Conservation (phyloP, 2,888 invertebrate species). For the Torymus texanus region DNA sequence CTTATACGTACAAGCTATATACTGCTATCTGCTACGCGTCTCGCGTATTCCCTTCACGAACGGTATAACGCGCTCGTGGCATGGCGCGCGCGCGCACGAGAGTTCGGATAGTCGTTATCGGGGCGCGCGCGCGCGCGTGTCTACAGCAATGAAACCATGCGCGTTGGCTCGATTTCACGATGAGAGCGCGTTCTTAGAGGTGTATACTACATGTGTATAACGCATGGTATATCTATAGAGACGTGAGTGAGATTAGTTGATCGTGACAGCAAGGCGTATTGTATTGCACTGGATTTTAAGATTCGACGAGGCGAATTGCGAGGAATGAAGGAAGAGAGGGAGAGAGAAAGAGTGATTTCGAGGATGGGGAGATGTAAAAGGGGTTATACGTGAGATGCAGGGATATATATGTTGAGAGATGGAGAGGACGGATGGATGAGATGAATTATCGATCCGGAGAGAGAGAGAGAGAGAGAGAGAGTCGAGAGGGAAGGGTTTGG, state of each 20-base stretch:
- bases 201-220: too few species aligned
- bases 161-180: neutral
- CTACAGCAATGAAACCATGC: too few species aligned
- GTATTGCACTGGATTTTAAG: conserved; percentile 27
- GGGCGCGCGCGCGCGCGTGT: neutral
- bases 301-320: conserved; percentile 13
- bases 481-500: neutral
- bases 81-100: neutral
- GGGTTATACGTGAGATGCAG: neutral
- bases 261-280: neutral
- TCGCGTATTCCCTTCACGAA: conserved; percentile 22
- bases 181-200: too few species aligned
- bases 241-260: conserved; percentile 19
- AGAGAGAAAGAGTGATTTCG: conserved; percentile 8
- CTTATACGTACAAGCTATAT: neutral
- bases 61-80: neutral
- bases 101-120: conserved; percentile 41
- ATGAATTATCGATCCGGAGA: neutral
- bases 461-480: too few species aligned
- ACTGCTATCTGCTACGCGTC: neutral
- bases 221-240: too few species aligned
- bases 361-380: neutral
- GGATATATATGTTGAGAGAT: too few species aligned
- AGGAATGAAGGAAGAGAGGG: too few species aligned
- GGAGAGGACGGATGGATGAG: neutral